A percentile compares a stretch with the other conserved stretches of the same genome.
These are phyloP conservation scores for Sinella curviseta DNA, from an alignment of 1,140 invertebrate species.

Conservation along the genomic window DNA sequence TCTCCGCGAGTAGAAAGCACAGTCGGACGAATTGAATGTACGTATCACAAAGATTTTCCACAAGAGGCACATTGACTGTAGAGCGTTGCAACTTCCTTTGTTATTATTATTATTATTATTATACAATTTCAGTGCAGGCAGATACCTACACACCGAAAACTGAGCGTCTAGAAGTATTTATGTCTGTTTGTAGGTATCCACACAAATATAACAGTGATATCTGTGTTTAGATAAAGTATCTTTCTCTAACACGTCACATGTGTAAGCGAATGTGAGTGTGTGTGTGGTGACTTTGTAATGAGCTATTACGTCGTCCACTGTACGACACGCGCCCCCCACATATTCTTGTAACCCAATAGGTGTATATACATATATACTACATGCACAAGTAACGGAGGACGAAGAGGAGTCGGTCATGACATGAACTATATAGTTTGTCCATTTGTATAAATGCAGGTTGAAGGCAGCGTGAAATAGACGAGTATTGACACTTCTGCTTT, in stretches of 20 bases:
- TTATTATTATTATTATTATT: no score
- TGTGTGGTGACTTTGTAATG: constrained; percentile 5
- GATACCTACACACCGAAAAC: no score
- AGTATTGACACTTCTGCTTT: constrained; percentile 2
- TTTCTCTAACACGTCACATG: neutral
- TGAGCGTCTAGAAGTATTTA: no score
- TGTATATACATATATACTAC: neutral
- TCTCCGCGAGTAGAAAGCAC: neutral
- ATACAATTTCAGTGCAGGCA: no score
- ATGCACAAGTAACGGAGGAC: no score
- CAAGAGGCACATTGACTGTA: no score
- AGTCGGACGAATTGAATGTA: no score
- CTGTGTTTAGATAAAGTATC: neutral
- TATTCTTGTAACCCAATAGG: neutral
- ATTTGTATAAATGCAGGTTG: no score
- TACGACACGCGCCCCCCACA: neutral
- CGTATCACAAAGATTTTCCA: no score
- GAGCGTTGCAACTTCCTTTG: no score
- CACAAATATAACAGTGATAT: neutral
- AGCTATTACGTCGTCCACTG: neutral
- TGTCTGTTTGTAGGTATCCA: neutral
- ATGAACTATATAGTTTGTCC: neutral
- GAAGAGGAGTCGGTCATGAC: neutral
- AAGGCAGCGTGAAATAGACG: neutral
- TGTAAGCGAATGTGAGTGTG: neutral